Percentiles rank a stretch among this genome's conserved stretches.
phyloP scores from a whole-genome alignment of 2,113 vertebrate species.

The Apaloderma vittatum region DNA sequence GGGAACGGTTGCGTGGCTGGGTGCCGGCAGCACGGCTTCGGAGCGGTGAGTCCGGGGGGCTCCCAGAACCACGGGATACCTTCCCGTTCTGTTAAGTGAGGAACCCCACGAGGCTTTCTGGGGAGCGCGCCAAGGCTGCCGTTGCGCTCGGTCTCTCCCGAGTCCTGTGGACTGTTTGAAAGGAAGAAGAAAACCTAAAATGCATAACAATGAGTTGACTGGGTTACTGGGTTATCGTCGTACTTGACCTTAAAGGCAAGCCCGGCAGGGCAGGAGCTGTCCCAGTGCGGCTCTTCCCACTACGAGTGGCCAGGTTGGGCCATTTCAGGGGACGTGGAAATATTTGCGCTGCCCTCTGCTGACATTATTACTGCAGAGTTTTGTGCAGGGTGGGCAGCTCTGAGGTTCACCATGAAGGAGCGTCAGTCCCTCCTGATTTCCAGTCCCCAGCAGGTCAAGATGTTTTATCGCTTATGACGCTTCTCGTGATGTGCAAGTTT shows the following conservation, averaged over 20 bases:
- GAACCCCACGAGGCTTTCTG: accelerated
- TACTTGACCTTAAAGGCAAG: accelerated
- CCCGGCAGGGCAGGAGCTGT: accelerated
- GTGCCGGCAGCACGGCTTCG: accelerated
- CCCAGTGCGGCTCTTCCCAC: background rate
- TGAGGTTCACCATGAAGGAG: accelerated
- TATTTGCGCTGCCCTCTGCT: constrained; percentile 59
- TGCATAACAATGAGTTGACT: accelerated
- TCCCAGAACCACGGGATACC: too few relatives aligned
- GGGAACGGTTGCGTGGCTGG: background rate
- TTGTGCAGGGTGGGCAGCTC: background rate
- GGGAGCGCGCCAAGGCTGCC: background rate
- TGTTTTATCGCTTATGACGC: accelerated
- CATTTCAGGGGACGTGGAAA: background rate
- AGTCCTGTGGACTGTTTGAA: accelerated
- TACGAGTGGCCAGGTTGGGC: background rate
- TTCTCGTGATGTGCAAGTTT: accelerated
- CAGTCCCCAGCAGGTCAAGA: background rate
- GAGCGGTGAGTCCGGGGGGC: too few relatives aligned
- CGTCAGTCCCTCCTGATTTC: accelerated
- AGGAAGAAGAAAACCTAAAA: background rate
- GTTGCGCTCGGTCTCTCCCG: background rate
- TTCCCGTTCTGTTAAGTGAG: accelerated
- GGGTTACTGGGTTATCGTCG: too few relatives aligned
- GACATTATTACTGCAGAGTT: background rate